Percentiles rank a stretch among this genome's conserved stretches.
phyloP scores from a whole-genome alignment of 2,113 vertebrate genomes.

The Microtus oregoni region DNA sequence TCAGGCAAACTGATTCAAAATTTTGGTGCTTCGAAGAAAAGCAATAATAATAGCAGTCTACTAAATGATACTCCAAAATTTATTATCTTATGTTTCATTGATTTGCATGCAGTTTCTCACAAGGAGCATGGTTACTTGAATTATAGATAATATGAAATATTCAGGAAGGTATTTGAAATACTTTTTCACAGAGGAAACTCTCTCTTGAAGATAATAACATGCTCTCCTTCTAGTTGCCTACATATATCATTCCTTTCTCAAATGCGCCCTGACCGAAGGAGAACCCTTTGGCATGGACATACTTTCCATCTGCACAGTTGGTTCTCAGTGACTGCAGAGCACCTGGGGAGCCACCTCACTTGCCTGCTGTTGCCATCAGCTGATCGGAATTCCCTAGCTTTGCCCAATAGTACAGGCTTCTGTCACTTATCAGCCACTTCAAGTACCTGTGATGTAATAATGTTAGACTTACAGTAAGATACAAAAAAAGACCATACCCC shows the following conservation, averaged over 20 bases:
- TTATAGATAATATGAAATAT: slow-evolving; percentile 41
- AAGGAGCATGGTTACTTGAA: slow-evolving; percentile 60
- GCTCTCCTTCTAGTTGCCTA: background rate
- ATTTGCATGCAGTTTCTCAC: slow-evolving; percentile 68
- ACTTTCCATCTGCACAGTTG: background rate
- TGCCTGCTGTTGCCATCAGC: background rate
- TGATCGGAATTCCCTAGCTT: background rate
- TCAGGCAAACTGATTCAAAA: slow-evolving; percentile 53
- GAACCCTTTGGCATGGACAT: background rate
- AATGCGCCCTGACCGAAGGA: background rate
- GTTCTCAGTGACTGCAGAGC: background rate
- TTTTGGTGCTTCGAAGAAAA: slow-evolving; percentile 51
- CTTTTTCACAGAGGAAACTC: slow-evolving; percentile 30
- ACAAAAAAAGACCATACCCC: background rate
- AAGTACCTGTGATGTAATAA: background rate
- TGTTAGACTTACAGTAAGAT: background rate
- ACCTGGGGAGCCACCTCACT: background rate
- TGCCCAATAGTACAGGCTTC: background rate
- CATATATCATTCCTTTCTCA: slow-evolving; percentile 25
- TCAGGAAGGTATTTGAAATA: background rate
- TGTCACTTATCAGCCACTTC: background rate
- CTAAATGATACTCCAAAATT: slow-evolving; percentile 43
- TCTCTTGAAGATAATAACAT: background rate
- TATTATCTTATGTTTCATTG: slow-evolving; percentile 37
- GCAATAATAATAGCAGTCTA: slow-evolving; percentile 24